A percentile compares a stretch with the other conserved stretches of the same genome.
Conservation (phyloP, 2,797 vertebrate genomes). For the Carcharodon carcharias region DNA sequence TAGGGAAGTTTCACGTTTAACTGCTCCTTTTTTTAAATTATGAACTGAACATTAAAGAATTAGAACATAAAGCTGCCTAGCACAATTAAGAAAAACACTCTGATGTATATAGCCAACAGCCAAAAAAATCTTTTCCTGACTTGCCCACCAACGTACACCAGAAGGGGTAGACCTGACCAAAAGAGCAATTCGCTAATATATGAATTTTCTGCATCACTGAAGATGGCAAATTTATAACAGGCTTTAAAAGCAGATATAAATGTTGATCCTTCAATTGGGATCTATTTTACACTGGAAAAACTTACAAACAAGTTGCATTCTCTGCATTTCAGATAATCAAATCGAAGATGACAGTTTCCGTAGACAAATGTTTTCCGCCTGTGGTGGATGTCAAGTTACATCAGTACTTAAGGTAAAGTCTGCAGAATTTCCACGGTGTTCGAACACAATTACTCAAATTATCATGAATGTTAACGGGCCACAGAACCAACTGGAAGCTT, state of each 20-base stretch:
- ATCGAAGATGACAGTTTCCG: neutral
- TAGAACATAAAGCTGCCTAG: neutral
- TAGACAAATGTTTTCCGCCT: neutral
- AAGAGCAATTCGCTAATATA: neutral
- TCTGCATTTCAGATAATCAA: neutral
- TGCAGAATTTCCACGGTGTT: neutral
- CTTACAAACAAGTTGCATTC: neutral
- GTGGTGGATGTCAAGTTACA: neutral
- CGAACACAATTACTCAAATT: neutral
- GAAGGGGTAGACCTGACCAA: neutral
- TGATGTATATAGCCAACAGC: neutral
- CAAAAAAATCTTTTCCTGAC: neutral
- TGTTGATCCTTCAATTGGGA: neutral
- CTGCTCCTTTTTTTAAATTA: neutral
- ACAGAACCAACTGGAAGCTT: neutral
- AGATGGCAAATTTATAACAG: neutral
- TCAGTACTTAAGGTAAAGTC: neutral
- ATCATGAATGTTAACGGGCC: neutral
- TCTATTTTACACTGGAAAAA: slow-evolving; percentile 19
- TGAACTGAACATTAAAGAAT: neutral
- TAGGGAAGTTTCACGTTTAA: neutral
- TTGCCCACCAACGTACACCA: neutral
- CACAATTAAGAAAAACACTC: neutral
- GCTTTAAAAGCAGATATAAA: neutral
- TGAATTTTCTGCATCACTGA: neutral